Evolutionary conservation across 2,797 vertebrate genomes (phyloP).

Genomic region (Neosilurus hyrtlii): DNA sequence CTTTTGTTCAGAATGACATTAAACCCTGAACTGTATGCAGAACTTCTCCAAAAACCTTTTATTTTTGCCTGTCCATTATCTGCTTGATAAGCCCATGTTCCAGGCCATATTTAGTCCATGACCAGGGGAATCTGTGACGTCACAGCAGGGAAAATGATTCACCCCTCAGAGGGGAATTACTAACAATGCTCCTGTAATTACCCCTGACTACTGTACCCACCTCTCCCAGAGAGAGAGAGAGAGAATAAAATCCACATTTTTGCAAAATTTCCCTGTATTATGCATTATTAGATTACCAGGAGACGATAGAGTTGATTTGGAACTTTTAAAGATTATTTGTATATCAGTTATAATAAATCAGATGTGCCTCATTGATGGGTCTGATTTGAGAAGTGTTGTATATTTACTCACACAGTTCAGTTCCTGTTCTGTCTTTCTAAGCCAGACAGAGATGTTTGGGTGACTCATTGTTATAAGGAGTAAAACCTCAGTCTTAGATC

Average conservation of each 20-base stretch:
- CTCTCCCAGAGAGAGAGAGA: not conserved
- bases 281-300: not conserved
- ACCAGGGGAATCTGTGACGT: conserved; percentile 36
- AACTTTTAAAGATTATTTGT: not conserved
- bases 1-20: conserved; percentile 42
- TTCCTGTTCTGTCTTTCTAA: conserved; percentile 1
- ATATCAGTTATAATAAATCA: not conserved
- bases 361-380: not conserved
- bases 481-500: not conserved
- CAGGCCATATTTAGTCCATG: conserved; percentile 38
- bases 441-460: not conserved
- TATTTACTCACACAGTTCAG: not conserved
- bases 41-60: no score
- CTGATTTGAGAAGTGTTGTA: conserved; percentile 7
- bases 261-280: not conserved
- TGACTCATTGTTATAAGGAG: conserved; percentile 10
- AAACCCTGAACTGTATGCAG: not conserved
- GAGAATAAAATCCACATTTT: not conserved
- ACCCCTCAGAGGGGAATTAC: not conserved
- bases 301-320: not conserved
- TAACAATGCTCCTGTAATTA: conserved; percentile 37
- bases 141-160: conserved; percentile 24
- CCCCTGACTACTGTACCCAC: conserved; percentile 44
- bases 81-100: not conserved
- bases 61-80: not conserved